These are phyloP conservation scores for Semnornis frantzii DNA, from an alignment of 2,113 vertebrate genomes.

Conservation along the genomic window DNA sequence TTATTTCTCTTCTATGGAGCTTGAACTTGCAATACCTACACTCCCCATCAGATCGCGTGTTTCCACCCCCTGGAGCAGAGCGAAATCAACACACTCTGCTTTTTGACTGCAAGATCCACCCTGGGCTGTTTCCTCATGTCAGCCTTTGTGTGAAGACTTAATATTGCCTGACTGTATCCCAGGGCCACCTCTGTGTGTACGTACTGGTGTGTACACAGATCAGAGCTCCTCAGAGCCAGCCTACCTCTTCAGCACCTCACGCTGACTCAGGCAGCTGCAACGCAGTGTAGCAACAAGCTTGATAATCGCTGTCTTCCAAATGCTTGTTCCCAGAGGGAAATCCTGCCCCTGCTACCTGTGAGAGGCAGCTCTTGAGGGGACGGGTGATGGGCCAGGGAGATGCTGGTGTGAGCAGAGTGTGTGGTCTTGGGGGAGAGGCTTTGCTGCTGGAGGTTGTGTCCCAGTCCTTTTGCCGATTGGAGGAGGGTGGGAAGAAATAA, in stretches of 20 bases:
- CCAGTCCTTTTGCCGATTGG: background rate
- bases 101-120: background rate
- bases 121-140: fast-evolving
- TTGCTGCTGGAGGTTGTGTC: too few relatives aligned
- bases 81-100: fast-evolving
- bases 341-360: background rate
- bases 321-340: background rate
- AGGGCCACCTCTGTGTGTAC: background rate
- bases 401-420: fast-evolving
- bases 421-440: background rate
- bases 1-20: background rate
- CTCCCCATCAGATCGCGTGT: fast-evolving
- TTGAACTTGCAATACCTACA: fast-evolving
- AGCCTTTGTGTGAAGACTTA: background rate
- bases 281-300: fast-evolving
- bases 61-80: background rate
- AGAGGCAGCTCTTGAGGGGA: background rate
- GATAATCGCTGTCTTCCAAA: background rate
- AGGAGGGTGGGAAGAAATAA: fast-evolving
- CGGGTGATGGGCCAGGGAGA: too few relatives aligned
- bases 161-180: background rate
- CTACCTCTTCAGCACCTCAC: background rate
- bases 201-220: fast-evolving
- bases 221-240: fast-evolving
- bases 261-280: background rate